Evolutionary conservation across 2,113 vertebrate genomes (phyloP).

Genomic region (Orycteropus afer): DNA sequence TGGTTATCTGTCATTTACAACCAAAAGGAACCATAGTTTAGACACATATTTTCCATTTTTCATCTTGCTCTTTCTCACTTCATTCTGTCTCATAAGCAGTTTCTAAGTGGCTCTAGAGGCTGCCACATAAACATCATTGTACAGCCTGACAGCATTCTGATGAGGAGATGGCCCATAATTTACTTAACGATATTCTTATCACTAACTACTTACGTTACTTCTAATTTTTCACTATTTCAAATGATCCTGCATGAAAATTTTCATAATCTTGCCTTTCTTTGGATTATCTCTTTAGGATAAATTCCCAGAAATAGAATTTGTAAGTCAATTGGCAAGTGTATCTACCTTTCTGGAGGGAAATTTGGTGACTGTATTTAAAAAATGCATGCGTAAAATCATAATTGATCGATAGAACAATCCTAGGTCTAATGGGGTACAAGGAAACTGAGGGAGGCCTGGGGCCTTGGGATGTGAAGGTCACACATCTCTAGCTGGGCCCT

Average conservation of each 20-base stretch:
- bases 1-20: too few species aligned
- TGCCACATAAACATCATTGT: background rate
- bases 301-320: background rate
- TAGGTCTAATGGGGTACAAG: background rate
- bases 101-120: background rate
- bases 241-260: background rate
- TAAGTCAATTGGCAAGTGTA: background rate
- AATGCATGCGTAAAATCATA: background rate
- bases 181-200: background rate
- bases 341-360: background rate
- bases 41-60: too few species aligned
- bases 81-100: background rate
- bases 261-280: background rate
- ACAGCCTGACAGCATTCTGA: background rate
- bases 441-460: background rate
- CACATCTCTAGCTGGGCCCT: background rate
- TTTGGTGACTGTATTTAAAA: background rate
- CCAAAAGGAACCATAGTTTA: too few species aligned
- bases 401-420: background rate
- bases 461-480: background rate
- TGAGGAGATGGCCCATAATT: background rate
- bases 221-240: background rate
- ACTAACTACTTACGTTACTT: background rate
- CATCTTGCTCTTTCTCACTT: background rate
- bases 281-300: background rate